Conservation (phyloP, 2,113 vertebrate genomes). For the Equus przewalskii region DNA sequence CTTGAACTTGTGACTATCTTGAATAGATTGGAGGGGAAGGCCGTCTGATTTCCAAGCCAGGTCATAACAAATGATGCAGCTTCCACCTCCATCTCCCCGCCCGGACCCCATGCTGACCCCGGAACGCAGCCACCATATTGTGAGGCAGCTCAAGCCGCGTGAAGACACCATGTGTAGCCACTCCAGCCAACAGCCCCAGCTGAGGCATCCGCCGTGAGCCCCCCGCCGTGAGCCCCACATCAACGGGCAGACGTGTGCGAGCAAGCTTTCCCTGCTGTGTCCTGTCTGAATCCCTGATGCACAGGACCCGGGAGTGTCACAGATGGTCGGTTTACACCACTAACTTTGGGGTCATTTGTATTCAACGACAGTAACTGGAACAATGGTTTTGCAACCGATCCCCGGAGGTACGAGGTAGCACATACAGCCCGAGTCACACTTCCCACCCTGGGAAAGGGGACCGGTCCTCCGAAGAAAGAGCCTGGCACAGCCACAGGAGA, state of each 20-base stretch:
- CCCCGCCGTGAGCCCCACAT: accelerated
- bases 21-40: background rate
- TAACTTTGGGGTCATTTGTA: background rate
- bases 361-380: background rate
- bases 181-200: too few species aligned
- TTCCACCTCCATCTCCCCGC: background rate
- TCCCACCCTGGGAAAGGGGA: too few species aligned
- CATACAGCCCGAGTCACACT: accelerated
- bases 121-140: background rate
- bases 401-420: background rate
- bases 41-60: background rate
- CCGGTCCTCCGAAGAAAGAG: background rate
- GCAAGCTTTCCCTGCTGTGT: background rate
- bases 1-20: background rate
- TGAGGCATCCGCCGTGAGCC: background rate
- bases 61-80: background rate
- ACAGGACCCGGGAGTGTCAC: background rate
- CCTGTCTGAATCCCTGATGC: background rate
- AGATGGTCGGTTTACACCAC: background rate
- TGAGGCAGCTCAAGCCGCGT: background rate
- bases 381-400: background rate
- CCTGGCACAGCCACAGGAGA: background rate
- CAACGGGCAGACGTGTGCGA: background rate
- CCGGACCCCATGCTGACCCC: background rate
- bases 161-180: accelerated